Evolutionary conservation across 2,797 vertebrate genomes (phyloP).

Genomic region (Chelon labrosus): DNA sequence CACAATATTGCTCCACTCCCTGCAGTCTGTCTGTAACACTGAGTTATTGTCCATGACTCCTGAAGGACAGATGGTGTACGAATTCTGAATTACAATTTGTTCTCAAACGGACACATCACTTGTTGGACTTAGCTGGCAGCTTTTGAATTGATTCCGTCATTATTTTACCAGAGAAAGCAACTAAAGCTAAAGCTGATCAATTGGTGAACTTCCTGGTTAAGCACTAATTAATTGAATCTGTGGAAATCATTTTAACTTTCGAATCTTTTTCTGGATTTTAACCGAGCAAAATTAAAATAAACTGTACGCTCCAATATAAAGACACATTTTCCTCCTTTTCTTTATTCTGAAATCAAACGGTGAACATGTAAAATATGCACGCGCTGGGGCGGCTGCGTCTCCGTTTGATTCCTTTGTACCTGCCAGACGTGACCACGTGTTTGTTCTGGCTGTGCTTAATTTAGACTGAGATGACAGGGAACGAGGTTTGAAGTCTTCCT

Average conservation of each 20-base stretch:
- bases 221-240: not conserved
- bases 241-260: not conserved
- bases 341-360: conserved; percentile 5
- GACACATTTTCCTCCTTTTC: not conserved
- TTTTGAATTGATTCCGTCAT: not conserved
- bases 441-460: conserved; percentile 13
- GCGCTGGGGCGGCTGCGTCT: conserved; percentile 9
- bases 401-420: conserved; percentile 28
- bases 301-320: not conserved
- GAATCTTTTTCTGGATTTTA: not conserved
- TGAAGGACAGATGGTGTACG: conserved; percentile 49
- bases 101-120: conserved; percentile 22
- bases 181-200: not conserved
- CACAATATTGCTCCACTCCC: conserved; percentile 23
- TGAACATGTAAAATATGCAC: not conserved
- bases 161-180: no score
- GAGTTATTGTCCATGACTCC: conserved; percentile 56
- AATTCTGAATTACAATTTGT: conserved; percentile 27
- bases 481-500: conserved; percentile 26
- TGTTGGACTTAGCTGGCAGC: not conserved
- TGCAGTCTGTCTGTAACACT: conserved; percentile 39
- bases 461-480: conserved; percentile 11
- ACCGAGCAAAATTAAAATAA: not conserved
- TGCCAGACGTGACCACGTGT: conserved; percentile 13
- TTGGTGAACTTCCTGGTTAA: not conserved